These are phyloP conservation scores for Lophura nycthemera DNA, from an alignment of 2,113 vertebrate genomes.

Conservation along the genomic window DNA sequence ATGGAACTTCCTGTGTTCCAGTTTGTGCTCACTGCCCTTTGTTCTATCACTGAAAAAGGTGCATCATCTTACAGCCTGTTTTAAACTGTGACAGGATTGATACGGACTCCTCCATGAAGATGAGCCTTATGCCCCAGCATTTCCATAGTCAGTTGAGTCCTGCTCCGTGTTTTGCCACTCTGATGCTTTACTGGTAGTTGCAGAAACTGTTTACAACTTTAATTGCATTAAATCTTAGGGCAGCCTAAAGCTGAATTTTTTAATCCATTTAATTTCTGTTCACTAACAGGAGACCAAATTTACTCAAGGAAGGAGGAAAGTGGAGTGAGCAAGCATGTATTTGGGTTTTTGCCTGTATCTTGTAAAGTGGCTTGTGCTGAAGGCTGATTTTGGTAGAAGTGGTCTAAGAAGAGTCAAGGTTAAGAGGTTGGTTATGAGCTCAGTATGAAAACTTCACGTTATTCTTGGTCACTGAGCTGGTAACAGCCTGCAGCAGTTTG, in stretches of 20 bases:
- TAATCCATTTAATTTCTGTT: not conserved
- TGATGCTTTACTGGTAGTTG: not conserved
- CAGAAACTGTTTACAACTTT: not conserved
- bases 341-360: not conserved
- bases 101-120: fast-evolving
- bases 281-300: not conserved
- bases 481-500: not conserved
- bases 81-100: not conserved
- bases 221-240: not conserved
- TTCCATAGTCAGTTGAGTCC: not conserved
- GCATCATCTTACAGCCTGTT: not conserved
- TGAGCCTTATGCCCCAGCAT: not conserved
- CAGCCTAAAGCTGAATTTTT: not conserved
- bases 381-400: not conserved
- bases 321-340: not conserved
- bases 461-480: not conserved
- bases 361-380: not conserved
- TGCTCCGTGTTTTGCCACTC: not conserved
- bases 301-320: not conserved
- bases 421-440: not conserved
- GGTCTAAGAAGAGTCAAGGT: not conserved
- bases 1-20: too few species aligned
- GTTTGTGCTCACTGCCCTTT: not conserved
- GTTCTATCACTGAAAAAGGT: not conserved
- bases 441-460: not conserved